These are phyloP conservation scores for Puffinus mauretanicus DNA, from an alignment of 2,113 vertebrate genomes.

Conservation along the genomic window DNA sequence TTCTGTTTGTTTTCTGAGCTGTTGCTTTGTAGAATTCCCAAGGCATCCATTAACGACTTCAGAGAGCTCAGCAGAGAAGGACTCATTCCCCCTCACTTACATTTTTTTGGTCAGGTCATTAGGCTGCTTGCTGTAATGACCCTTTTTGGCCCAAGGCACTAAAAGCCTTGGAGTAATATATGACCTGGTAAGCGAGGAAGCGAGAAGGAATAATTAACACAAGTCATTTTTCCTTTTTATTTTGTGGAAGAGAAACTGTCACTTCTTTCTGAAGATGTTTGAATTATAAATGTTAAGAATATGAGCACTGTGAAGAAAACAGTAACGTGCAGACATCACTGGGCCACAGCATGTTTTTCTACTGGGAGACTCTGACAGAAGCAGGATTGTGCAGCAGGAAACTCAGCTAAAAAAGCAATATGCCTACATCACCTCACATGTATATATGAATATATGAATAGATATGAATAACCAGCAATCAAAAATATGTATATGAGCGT, in stretches of 20 bases:
- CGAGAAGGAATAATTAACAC: background rate
- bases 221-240: background rate
- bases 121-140: background rate
- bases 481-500: background rate
- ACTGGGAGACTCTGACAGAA: background rate
- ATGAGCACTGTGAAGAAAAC: background rate
- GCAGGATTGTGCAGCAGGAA: background rate
- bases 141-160: slow-evolving; percentile 14
- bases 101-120: background rate
- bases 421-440: background rate
- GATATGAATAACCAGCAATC: background rate
- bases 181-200: background rate
- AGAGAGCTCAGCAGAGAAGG: background rate
- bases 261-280: background rate
- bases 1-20: slow-evolving; percentile 38
- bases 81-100: background rate
- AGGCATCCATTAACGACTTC: background rate
- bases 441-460: too few relatives aligned
- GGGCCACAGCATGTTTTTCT: background rate
- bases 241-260: slow-evolving; percentile 31
- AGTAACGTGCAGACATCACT: background rate
- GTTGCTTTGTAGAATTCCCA: slow-evolving; percentile 34
- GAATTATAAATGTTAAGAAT: slow-evolving; percentile 10
- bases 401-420: background rate
- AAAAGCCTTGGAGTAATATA: slow-evolving; percentile 18